Evolutionary conservation across 1,140 invertebrate genomes (phyloP).

Genomic region (Drosophila kepulauana): DNA sequence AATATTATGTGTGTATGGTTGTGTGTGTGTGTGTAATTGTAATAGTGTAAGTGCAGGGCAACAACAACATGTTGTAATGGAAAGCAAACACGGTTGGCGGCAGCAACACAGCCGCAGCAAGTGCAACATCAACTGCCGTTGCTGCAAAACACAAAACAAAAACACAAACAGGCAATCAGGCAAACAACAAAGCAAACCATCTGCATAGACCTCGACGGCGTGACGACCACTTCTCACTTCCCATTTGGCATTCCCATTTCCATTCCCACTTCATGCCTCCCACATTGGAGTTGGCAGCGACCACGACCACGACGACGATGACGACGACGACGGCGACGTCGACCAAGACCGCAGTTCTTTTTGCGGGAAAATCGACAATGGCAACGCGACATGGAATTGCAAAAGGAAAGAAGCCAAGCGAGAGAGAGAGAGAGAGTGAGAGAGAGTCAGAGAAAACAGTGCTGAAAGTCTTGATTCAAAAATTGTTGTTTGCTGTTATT

Average conservation of each 20-base stretch:
- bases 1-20: slow-evolving; percentile 40
- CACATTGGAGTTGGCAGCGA: background rate
- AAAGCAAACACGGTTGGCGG: slow-evolving; percentile 45
- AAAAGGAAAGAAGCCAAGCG: slow-evolving; percentile 20
- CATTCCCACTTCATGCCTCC: background rate
- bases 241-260: background rate
- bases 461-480: slow-evolving; percentile 48
- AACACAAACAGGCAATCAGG: slow-evolving; percentile 47
- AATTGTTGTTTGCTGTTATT: slow-evolving; percentile 53
- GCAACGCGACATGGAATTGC: slow-evolving; percentile 23
- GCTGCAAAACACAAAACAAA: slow-evolving; percentile 34
- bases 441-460: slow-evolving; percentile 1
- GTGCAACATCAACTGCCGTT: background rate
- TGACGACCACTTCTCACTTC: slow-evolving; percentile 28
- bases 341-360: slow-evolving; percentile 29
- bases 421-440: background rate
- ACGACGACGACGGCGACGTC: background rate
- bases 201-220: slow-evolving; percentile 14
- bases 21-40: slow-evolving; percentile 20
- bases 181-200: slow-evolving; percentile 49
- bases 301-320: background rate
- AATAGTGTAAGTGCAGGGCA: slow-evolving; percentile 31
- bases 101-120: slow-evolving; percentile 19
- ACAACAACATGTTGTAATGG: slow-evolving; percentile 47
- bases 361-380: slow-evolving; percentile 26